phyloP scores from a whole-genome alignment of 2,113 vertebrate species.

The Anoplopoma fimbria region DNA sequence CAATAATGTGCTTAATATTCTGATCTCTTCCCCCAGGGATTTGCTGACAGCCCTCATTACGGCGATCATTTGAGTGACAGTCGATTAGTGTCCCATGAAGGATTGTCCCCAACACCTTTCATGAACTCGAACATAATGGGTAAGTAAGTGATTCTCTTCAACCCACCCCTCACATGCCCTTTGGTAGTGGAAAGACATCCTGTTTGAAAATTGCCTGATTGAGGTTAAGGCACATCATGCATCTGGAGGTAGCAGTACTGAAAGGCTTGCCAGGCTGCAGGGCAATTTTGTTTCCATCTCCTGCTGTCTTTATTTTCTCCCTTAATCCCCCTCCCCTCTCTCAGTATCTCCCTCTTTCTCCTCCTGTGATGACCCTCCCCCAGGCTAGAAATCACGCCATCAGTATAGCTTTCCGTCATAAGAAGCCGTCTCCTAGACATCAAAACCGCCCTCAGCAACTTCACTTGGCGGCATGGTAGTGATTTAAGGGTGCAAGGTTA shows the following conservation, averaged over 20 bases:
- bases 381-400: slow-evolving; percentile 79
- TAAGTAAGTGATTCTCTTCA: slow-evolving; percentile 92
- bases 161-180: slow-evolving; percentile 82
- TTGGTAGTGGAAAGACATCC: slow-evolving; percentile 73
- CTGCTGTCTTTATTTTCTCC: slow-evolving; percentile 55
- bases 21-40: slow-evolving; percentile 93
- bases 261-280: slow-evolving; percentile 41
- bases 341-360: slow-evolving; percentile 48
- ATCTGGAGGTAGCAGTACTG: slow-evolving; percentile 69
- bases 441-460: slow-evolving; percentile 68
- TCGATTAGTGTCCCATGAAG: slow-evolving; percentile 98
- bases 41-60: slow-evolving; percentile 98
- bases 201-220: slow-evolving; percentile 51
- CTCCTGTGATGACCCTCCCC: slow-evolving; percentile 80
- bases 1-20: slow-evolving; percentile 92
- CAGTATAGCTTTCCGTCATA: slow-evolving; percentile 82
- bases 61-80: slow-evolving; percentile 98
- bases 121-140: slow-evolving; percentile 98
- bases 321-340: slow-evolving; percentile 50
- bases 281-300: slow-evolving; percentile 43
- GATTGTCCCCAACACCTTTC: slow-evolving; percentile 98
- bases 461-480: slow-evolving; percentile 42
- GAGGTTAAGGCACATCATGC: slow-evolving; percentile 75
- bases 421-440: slow-evolving; percentile 72
- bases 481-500: slow-evolving; percentile 50